Evolutionary conservation across 2,888 invertebrate species (phyloP), one percentile per base, ranked within the genome.

Genomic region (Troides oblongomaculatus): DNA sequence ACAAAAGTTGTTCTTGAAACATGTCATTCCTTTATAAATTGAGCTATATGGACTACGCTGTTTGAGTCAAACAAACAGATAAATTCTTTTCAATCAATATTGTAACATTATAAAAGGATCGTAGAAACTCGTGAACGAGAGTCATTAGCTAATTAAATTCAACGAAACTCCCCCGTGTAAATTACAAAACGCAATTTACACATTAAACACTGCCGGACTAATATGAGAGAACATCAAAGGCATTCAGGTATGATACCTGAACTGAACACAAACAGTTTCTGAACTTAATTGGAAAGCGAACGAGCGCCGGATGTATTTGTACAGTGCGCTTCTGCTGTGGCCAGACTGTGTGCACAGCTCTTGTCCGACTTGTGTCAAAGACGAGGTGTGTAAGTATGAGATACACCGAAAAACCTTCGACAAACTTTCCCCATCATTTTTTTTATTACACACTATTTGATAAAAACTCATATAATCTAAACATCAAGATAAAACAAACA

Each of bases 201-300:
- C 75, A 82, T 80, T 76, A 74, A 78, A 77, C 73, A 69, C 59
- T 43, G 63, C 66, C 67, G 68, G 73, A 66, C 74, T 79, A 82
- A 83, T 87, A 87, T 86, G 81, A 81, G 80, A 79, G 83, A 77
- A 86, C 87, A 81, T 89, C 88, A 89, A 89, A 88, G 86, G 84
- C 79, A 79, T 75, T 74, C 80, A 82, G 83, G 85, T 86, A 89
- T 81, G 77, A 82, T 87, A 87, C 84, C 84, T 83, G 82, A 78
- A 78, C 77, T 76, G 79, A 86, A 86, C 81, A 81, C 84, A 88
- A 85, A 87, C 87, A 85, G 83, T 82, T 81, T 77, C 82, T 78
- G 77, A 78, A 83, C 81, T 88, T 89, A 90, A 91, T 90, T 90
- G 90, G 82, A 89, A 89, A 89, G 87, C 86, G 85, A 82, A 79